Evolutionary conservation across 2,888 invertebrate species (phyloP), one percentile per base, ranked within the genome.

Genomic region (Trileptium ribeirensis): DNA sequence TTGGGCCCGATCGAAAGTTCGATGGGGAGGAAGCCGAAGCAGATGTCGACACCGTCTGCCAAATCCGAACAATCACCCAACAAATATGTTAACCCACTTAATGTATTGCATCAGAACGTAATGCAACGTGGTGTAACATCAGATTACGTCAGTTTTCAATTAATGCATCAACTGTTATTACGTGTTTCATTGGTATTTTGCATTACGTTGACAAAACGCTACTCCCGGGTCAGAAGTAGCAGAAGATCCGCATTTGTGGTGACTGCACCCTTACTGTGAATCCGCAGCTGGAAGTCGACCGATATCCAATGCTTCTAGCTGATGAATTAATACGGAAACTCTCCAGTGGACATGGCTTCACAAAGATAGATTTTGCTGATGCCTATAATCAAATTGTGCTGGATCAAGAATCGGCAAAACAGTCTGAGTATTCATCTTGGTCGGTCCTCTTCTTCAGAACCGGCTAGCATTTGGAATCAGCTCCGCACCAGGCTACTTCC

Each of bases 401-500:
- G 79, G 79, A 2, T 15, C 67, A 2, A 67, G 8, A 78, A 40
- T 15, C 8, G 34, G 67, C 31, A 40, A 37, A 31, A 34, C 15
- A 74, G 74, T n/a, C n/a, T n/a, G n/a, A n/a, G n/a, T n/a, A n/a
- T n/a, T n/a, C n/a, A n/a, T n/a, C n/a, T n/a, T n/a, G n/a, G n/a
- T n/a, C n/a, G n/a, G n/a, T n/a, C n/a, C 81, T 15, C 74, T 82
- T 3, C 81, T 82, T 1, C 82, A 81, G 37, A 33, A 31, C 15
- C 64, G 81, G 8, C 81, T 81, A 34, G 81, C 81, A 24, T 81
- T 82, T 39, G 82, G 81, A 3, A 67, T 78, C 31, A 78, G 29
- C 3, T 78, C 79, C 24, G 79, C 64, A 38, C 79, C 79, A 3
- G 81, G 82, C n/a, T 82, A 82, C 37, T 81, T 82, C 70, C 81